Evolutionary conservation across 1,140 invertebrate species (phyloP), one percentile per base, ranked within the genome.

Genomic region (Phymastichus coffea): DNA sequence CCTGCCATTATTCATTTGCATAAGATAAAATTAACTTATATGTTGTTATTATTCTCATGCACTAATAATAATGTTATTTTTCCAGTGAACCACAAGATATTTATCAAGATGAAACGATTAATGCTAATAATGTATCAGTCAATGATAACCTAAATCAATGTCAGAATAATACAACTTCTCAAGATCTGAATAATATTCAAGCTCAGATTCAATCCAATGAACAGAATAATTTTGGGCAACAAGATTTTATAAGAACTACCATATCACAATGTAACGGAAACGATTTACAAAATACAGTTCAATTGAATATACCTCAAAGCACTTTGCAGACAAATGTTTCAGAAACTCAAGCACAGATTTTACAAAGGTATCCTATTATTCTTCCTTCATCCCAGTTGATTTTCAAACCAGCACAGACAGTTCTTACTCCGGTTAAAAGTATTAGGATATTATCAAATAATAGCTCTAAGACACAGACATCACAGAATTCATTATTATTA

Each of bases 371-470:
- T 41, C 67, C 67, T n/a, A 46, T 64, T 4, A 60, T 66, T 22
- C 22, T 67, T 9, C 64, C 68, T 6, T 64, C 66, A 6, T 67
- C 68, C 15, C 72, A 71, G 38, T 70, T 68, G 56, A 64, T 70
- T 8, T 37, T 71, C n/a, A 73, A 73, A 47, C 65, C 72, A 14
- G 23, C 70, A 15, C 70, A 73, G 61, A 70, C 63, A 19, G 48
- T 70, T 25, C 48, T 72, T 4, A 78, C 71, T 48, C 53, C 69
- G 23, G 43, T 64, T 7, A 73, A 76, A 65, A 74, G 69, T 46
- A 52, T 77, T 17, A 61, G 67, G 48, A 66, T 75, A 60, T 60
- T 75, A 51, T 70, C 73, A n/a, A n/a, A n/a, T 22, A 66, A 66
- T 57, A 48, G 61, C 0, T 60, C 57, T 33, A 75, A 72, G 2